Evolutionary conservation across 2,888 invertebrate species (phyloP).

Genomic region (Leistus spinibarbis): DNA sequence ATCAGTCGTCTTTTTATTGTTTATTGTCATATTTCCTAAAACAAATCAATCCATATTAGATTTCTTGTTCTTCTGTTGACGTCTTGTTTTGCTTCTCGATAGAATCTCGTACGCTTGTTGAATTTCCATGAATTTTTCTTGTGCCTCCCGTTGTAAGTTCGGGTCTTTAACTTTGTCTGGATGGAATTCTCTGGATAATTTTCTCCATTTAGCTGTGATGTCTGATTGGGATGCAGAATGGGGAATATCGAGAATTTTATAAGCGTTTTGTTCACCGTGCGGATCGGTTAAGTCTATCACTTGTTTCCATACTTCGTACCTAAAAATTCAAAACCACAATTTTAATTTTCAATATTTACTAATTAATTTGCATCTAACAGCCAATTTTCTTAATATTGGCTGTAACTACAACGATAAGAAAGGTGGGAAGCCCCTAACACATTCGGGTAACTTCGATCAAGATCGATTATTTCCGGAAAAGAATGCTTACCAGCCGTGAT

Average conservation of each 20-base stretch:
- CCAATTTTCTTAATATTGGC: background rate
- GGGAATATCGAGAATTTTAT: slow-evolving; percentile 78
- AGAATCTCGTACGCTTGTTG: slow-evolving; percentile 91
- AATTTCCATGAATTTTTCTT: slow-evolving; percentile 89
- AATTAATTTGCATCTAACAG: no score
- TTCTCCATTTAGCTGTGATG: slow-evolving; percentile 81
- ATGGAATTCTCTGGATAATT: slow-evolving; percentile 83
- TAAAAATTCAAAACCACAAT: slow-evolving; percentile 46
- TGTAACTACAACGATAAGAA: no score
- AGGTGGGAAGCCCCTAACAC: no score
- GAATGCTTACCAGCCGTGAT: slow-evolving; percentile 77
- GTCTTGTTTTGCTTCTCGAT: slow-evolving; percentile 79
- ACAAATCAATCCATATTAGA: slow-evolving; percentile 51
- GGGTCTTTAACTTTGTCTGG: slow-evolving; percentile 88
- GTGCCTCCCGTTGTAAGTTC: slow-evolving; percentile 70
- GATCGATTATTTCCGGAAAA: background rate
- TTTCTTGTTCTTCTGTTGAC: slow-evolving; percentile 76
- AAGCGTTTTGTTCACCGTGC: slow-evolving; percentile 88
- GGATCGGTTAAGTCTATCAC: slow-evolving; percentile 86
- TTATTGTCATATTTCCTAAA: slow-evolving; percentile 20
- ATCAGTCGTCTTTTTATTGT: slow-evolving; percentile 5
- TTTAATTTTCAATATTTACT: background rate
- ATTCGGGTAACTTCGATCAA: background rate
- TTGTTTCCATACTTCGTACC: slow-evolving; percentile 81
- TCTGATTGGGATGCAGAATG: slow-evolving; percentile 84